Evolutionary conservation across 1,140 invertebrate genomes (phyloP).

Genomic region (Polypedilum pembai): DNA sequence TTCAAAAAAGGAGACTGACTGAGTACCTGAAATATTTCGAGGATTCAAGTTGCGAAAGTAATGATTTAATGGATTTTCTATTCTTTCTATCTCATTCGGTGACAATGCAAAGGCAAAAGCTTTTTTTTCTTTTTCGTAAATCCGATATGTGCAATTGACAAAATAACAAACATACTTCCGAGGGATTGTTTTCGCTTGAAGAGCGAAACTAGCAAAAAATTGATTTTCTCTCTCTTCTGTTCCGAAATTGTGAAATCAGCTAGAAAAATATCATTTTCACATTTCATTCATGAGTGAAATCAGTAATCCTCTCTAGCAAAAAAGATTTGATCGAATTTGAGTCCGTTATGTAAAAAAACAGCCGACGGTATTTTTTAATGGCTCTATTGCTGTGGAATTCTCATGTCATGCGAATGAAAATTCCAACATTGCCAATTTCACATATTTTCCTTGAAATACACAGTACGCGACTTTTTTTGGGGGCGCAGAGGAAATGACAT

Average conservation of each 20-base stretch:
- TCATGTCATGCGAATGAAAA: conserved; percentile 21
- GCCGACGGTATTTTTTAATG: conserved; percentile 25
- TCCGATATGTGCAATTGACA: conserved; percentile 21
- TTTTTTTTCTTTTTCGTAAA: background rate
- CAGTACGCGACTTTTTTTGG: background rate
- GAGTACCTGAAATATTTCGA: background rate
- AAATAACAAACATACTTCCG: conserved; percentile 21
- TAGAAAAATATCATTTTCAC: conserved; percentile 19
- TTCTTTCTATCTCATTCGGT: background rate
- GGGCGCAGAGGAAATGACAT: conserved; percentile 22
- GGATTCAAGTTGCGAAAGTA: conserved; percentile 23
- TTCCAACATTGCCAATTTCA: conserved; percentile 10
- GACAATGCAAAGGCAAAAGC: background rate
- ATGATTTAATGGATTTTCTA: conserved; percentile 27
- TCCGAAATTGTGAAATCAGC: background rate
- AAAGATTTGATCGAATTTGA: background rate
- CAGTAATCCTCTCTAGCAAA: conserved; percentile 16
- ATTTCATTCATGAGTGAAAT: background rate
- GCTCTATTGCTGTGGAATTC: background rate
- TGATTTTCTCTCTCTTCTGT: background rate
- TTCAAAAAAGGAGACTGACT: background rate
- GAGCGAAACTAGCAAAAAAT: background rate
- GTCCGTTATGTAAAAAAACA: background rate
- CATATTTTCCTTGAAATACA: conserved; percentile 2
- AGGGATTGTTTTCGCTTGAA: background rate